Evolutionary conservation across 2,797 vertebrate species (phyloP), one percentile per base, ranked within the genome.

Genomic region (Malurus leucopterus): DNA sequence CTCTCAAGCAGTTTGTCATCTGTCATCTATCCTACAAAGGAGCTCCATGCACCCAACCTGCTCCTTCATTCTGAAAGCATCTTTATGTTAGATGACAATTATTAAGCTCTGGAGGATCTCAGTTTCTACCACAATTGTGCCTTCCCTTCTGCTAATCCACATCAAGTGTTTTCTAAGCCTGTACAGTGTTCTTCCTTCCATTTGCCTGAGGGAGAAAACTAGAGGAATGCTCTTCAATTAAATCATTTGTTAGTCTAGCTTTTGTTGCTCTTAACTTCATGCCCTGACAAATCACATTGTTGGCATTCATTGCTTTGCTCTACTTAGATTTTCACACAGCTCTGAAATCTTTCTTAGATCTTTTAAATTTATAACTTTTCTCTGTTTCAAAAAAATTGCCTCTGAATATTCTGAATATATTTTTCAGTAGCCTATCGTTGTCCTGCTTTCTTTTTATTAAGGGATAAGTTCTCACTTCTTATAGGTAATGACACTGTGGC

Each of bases 161-260:
- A 24, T 49, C 11, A 34, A 47, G 57, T 38, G 30, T 17, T 55
- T 82, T 63, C 34, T 34, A 46, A 17, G 73, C 17, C 8, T 49
- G 2, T 57, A 54, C 19, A 64, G 0, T 55, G 10, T 58, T 69
- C 27, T 69, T 6, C 17, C 18, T 11, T 68, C 18, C 22, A 14
- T 46, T 84, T 8, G 13, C 13, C 41, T 34, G 47, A 71, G 20
- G 16, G 17, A 80, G 18, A 83, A 73, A 21, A 40, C 30, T 50
- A 20, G 26, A 53, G 24, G 24, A 78, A 84, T 18, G 5, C 13
- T 54, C 13, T 88, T 90, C 34, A 86, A 43, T 24, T 61, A 61
- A 86, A 71, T 74, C 46, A 75, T 74, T 80, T 86, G 58, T 41
- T 73, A 58, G 29, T 69, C 11, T 70, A 58, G 55, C 18, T 71